Evolutionary conservation across 2,113 vertebrate genomes (phyloP), one percentile per base, ranked within the genome.

Genomic region (Crocuta crocuta): DNA sequence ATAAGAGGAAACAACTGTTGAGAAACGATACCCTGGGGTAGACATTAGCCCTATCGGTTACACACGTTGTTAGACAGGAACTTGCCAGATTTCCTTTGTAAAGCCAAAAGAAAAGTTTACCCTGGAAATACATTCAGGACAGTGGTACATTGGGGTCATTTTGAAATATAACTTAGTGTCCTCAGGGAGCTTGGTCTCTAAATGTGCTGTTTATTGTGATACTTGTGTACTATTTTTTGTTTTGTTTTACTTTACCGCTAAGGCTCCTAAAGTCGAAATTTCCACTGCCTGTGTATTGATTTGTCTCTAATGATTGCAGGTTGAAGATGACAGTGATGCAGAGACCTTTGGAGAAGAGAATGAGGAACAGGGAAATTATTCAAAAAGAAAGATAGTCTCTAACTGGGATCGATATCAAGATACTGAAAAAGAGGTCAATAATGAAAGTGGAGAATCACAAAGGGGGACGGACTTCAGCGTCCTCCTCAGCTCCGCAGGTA

Each of bases 401-500:
- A 99, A 99, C 98, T 99, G 99, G 99, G 99, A 99, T 96, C 99
- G 99, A 79, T 99, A 99, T 68, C 91, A 99, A 91, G 99, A 98
- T 88, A 95, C 98, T 0, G 99, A 99, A 97, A 99, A 97, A 97
- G 98, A 98, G 82, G 98, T 71, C n/a, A 96, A 97, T 84, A 97
- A 85, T 63, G 99, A 99, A 28, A 86, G 76, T 91, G 98, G 79
- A 63, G 99, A 99, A 68, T 97, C 98, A 10, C 99, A 99, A 98
- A 99, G 99, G 98, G 99, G 99, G 95, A 98, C 99, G 1, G 99
- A 99, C 96, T 99, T 99, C 98, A 99, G 99, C 15, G 99, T 99
- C 92, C 99, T 99, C 81, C 99, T 99, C 86, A 99, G 99, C 97
- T 99, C 99, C 79, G 99, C 99, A 99, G 99, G 99, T 99, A 99